phyloP scores from a whole-genome alignment of 2,888 invertebrate genomes.

The Xiphydria camelus region DNA sequence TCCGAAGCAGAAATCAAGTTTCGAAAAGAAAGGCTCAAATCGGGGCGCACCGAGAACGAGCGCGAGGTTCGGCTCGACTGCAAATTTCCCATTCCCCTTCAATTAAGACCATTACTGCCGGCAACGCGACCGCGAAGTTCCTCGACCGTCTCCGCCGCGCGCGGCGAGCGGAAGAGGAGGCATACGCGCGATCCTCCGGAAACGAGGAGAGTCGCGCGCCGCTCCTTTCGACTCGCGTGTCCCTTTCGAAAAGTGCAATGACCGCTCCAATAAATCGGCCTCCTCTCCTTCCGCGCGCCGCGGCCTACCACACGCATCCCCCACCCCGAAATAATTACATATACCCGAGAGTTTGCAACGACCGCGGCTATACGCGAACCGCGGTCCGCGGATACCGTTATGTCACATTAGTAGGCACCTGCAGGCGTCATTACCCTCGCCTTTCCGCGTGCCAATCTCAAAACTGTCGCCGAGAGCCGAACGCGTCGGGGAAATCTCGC shows the following conservation, averaged over 20 bases:
- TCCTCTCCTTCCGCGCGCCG: slow-evolving; percentile 1
- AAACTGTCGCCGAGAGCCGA: no score
- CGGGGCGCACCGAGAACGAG: no score
- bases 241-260: slow-evolving; percentile 49
- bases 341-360: slow-evolving; percentile 43
- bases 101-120: no score
- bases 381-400: slow-evolving; percentile 53
- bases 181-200: not conserved
- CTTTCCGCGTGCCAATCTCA: slow-evolving; percentile 29
- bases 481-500: no score
- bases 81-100: no score
- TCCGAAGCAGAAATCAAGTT: no score
- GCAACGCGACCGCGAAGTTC: no score
- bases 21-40: no score
- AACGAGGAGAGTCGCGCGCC: not conserved
- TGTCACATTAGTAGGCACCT: slow-evolving; percentile 56
- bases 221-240: not conserved
- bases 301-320: slow-evolving; percentile 23
- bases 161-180: no score
- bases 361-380: slow-evolving; percentile 38
- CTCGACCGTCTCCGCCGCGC: no score
- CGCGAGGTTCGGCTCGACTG: no score
- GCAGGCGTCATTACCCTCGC: slow-evolving; percentile 41
- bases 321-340: slow-evolving; percentile 44
- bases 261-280: slow-evolving; percentile 55